Evolutionary conservation across 2,888 invertebrate genomes (phyloP), one percentile per base, ranked within the genome.

Genomic region (Lasioglossum malachurum): DNA sequence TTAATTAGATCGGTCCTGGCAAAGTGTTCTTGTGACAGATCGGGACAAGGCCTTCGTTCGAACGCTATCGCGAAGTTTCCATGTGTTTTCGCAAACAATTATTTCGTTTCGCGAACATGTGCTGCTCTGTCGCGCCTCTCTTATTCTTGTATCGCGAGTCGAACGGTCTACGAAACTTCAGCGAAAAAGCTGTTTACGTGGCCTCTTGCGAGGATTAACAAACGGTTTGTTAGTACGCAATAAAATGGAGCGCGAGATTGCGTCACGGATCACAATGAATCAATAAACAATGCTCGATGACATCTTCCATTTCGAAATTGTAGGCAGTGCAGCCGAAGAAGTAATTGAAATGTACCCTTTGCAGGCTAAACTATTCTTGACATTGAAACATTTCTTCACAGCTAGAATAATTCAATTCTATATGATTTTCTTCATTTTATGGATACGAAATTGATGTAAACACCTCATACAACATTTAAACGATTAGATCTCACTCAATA

Each of bases 1-100:
- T 86, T 84, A 86, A 84, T 86, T 86, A 86, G 86, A 86, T 72
- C 64, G 75, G 49, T 78, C 53, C 72, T 78, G 81, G 71, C 78
- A 69, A 85, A 78, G 81, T 64, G 31, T 44, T 74, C 69, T 31
- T n/a, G 44, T 71, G 64, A 35, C 53, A 35, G 14, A 64, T 75
- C 67, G 46, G 23, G 60, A 44, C 1, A 5, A 14, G 23, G 31
- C 67, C 35, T 67, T 67, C 67, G 67, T 23, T 67, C 67, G 19
- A 67, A 67, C 35, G 23, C 31, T 19, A 31, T 35, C 67, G 35
- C 67, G 19, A 16, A 35, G 10, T 8, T 23, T 8, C 7, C 16
- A 16, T 0, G n/a, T 60, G 57, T 57, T 71, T 69, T 19, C 35
- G n/a, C 49, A 23, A 35, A 41, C 46, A 44, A 71, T 27, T 78